phyloP scores from a whole-genome alignment of 2,888 invertebrate species.

The Carcina quercana region DNA sequence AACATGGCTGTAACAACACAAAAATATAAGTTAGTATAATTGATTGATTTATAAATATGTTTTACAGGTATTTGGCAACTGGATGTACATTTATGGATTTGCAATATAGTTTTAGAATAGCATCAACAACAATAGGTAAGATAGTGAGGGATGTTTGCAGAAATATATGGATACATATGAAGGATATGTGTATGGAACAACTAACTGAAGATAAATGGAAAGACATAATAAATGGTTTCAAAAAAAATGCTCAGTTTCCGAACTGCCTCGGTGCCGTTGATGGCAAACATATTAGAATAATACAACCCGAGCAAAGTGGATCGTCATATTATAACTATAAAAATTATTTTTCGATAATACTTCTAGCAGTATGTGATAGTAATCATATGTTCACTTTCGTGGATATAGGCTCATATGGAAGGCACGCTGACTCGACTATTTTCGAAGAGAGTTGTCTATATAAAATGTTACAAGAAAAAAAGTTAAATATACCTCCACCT shows the following conservation, averaged over 20 bases:
- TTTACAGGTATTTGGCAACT: conserved; percentile 13
- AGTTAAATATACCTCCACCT: conserved; percentile 9
- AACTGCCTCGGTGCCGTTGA: conserved; percentile 15
- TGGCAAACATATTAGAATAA: conserved; percentile 15
- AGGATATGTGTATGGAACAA: conserved; percentile 9
- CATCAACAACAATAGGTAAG: conserved; percentile 11
- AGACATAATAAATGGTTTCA: conserved; percentile 12
- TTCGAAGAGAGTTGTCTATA: conserved; percentile 8
- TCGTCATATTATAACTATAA: conserved; percentile 13
- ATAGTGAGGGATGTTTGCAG: conserved; percentile 13
- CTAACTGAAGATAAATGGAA: conserved; percentile 13
- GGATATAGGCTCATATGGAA: conserved; percentile 8
- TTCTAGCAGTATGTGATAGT: conserved; percentile 5
- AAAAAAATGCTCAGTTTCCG: conserved; percentile 12
- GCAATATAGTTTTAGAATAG: conserved; percentile 12
- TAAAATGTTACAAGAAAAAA: conserved; percentile 9
- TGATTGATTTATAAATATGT: neutral
- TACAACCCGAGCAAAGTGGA: conserved; percentile 8
- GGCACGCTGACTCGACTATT: conserved; percentile 7
- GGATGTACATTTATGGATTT: conserved; percentile 16
- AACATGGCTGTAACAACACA: neutral
- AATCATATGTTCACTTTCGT: conserved; percentile 7
- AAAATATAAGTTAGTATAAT: neutral
- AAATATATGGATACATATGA: conserved; percentile 10
- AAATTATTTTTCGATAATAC: conserved; percentile 1